Conservation (phyloP, 2,113 vertebrate genomes). For the Petaurus breviceps region DNA sequence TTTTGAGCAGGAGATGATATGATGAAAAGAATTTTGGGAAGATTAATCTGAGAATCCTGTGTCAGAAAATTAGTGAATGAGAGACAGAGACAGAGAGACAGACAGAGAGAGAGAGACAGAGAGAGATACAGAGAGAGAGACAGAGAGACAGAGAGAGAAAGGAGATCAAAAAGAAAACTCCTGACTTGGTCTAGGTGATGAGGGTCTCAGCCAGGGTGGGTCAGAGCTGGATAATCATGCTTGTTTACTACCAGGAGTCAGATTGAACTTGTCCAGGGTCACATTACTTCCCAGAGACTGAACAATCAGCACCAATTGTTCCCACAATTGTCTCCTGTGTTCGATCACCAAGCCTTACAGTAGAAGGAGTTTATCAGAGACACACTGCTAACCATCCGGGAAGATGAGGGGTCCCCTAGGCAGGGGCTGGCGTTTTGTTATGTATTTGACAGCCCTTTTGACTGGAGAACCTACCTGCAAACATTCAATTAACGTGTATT, state of each 20-base stretch:
- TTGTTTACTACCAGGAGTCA: not conserved
- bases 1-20: not conserved
- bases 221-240: not conserved
- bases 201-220: not conserved
- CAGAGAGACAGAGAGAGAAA: no score
- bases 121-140: no score
- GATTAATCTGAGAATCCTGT: not conserved
- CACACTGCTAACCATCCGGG: not conserved
- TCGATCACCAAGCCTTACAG: not conserved
- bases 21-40: not conserved
- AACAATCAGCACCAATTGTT: not conserved
- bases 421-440: not conserved
- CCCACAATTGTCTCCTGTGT: not conserved
- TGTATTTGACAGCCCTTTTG: not conserved
- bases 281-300: not conserved
- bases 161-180: no score
- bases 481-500: not conserved
- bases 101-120: no score
- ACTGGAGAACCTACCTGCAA: not conserved
- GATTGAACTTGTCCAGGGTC: not conserved
- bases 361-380: not conserved
- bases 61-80: not conserved
- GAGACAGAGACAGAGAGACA: no score
- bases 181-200: no score
- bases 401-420: not conserved